These are phyloP conservation scores for Syncerus caffer DNA, from an alignment of 2,797 vertebrate species.

Conservation along the genomic window DNA sequence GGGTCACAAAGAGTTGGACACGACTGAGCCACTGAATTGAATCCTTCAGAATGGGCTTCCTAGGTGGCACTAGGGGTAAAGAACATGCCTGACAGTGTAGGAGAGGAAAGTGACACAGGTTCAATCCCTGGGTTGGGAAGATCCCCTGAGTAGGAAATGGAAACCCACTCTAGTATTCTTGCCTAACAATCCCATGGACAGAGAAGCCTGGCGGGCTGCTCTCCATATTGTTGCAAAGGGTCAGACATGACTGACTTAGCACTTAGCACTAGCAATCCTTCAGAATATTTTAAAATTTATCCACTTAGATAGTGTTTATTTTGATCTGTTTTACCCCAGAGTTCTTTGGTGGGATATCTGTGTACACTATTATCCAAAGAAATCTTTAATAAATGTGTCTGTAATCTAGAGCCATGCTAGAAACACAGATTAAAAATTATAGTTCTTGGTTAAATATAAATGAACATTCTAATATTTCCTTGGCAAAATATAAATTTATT, in stretches of 20 bases:
- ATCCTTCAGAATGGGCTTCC: not conserved
- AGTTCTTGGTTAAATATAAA: not conserved
- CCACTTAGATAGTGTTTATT: not conserved
- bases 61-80: not conserved
- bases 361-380: not conserved
- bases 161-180: not conserved
- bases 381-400: not conserved
- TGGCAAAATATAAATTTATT: not conserved
- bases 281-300: not conserved
- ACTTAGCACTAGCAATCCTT: not conserved
- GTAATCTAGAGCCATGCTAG: not conserved
- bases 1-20: not conserved
- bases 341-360: not conserved
- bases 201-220: rapidly evolving
- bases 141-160: not conserved
- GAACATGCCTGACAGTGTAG: not conserved
- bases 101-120: not conserved
- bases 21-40: not conserved
- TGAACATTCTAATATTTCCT: not conserved
- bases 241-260: not conserved
- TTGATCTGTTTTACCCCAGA: not conserved
- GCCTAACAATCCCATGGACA: not conserved
- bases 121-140: not conserved
- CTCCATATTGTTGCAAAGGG: not conserved
- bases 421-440: not conserved